These are phyloP conservation scores for Cosmia pyralina DNA, from an alignment of 2,888 invertebrate genomes.

Conservation along the genomic window DNA sequence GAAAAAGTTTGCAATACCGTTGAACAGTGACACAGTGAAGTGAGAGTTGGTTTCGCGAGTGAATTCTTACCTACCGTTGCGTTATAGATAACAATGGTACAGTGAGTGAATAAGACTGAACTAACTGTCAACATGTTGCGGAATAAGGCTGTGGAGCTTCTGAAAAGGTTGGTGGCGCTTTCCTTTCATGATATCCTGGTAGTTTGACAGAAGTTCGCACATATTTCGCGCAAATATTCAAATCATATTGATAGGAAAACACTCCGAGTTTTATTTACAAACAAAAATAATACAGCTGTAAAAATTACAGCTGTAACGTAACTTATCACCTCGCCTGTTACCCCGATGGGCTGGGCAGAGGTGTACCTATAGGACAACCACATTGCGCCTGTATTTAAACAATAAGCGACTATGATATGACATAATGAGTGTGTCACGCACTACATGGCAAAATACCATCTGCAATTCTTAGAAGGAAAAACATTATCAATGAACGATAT, in stretches of 20 bases:
- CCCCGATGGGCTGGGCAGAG: too few species aligned
- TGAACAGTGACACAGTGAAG: constrained; percentile 39
- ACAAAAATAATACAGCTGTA: not conserved
- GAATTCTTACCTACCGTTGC: constrained; percentile 29
- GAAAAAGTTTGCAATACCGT: constrained; percentile 39
- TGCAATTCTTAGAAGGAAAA: constrained; percentile 34
- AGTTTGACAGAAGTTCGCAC: not conserved
- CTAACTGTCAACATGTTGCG: constrained; percentile 72
- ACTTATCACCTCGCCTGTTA: too few species aligned
- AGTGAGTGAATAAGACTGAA: constrained; percentile 44
- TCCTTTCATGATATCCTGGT: constrained; percentile 41
- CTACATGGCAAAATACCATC: constrained; percentile 3
- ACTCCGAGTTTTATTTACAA: not conserved
- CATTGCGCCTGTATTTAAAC: not conserved
- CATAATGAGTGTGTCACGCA: not conserved
- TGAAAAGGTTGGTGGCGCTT: constrained; percentile 61
- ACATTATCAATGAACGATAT: constrained; percentile 16
- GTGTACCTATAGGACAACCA: too few species aligned
- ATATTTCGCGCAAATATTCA: not conserved
- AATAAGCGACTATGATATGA: not conserved
- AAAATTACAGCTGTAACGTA: not conserved
- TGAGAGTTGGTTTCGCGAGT: constrained; percentile 55
- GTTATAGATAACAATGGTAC: constrained; percentile 44
- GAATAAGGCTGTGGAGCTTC: constrained; percentile 75
- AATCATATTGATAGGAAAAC: not conserved